Percentiles rank a stretch among this genome's conserved stretches.
Evolutionary conservation across 1,140 invertebrate genomes (phyloP).

Genomic region (Drosophila ercepeae): DNA sequence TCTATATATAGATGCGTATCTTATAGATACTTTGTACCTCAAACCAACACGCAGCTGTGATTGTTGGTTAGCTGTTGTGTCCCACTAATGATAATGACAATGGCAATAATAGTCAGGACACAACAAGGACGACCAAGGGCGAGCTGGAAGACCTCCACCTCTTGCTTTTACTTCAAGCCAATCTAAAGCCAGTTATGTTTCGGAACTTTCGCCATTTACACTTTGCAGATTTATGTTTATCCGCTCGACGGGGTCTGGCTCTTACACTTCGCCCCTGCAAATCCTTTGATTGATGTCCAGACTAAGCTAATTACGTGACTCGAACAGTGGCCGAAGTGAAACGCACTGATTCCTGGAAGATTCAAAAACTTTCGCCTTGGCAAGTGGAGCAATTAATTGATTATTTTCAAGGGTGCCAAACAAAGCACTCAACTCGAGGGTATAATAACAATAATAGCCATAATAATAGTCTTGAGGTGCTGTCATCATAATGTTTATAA

Average conservation of each 20-base stretch:
- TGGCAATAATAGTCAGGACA: slow-evolving; percentile 70
- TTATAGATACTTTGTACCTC: slow-evolving; percentile 9
- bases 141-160: background rate
- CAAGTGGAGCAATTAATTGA: slow-evolving; percentile 73
- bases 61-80: slow-evolving; percentile 38
- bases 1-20: slow-evolving; percentile 20
- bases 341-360: slow-evolving; percentile 15
- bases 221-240: slow-evolving; percentile 77
- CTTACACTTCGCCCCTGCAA: slow-evolving; percentile 8
- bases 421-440: slow-evolving; percentile 58
- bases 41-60: slow-evolving; percentile 38
- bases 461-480: slow-evolving; percentile 68
- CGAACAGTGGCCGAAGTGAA: slow-evolving; percentile 49
- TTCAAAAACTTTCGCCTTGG: slow-evolving; percentile 55
- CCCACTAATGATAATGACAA: slow-evolving; percentile 80
- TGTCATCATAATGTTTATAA: slow-evolving; percentile 75
- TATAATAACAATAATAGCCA: slow-evolving; percentile 49
- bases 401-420: slow-evolving; percentile 59
- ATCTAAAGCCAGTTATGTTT: slow-evolving; percentile 15
- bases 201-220: slow-evolving; percentile 71
- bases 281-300: slow-evolving; percentile 72
- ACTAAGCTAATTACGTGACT: slow-evolving; percentile 79
- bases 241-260: slow-evolving; percentile 46
- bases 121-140: slow-evolving; percentile 40
- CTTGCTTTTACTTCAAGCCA: background rate